Evolutionary conservation across 2,113 vertebrate species (phyloP), one percentile per base, ranked within the genome.

Genomic region (Salvelinus fontinalis): DNA sequence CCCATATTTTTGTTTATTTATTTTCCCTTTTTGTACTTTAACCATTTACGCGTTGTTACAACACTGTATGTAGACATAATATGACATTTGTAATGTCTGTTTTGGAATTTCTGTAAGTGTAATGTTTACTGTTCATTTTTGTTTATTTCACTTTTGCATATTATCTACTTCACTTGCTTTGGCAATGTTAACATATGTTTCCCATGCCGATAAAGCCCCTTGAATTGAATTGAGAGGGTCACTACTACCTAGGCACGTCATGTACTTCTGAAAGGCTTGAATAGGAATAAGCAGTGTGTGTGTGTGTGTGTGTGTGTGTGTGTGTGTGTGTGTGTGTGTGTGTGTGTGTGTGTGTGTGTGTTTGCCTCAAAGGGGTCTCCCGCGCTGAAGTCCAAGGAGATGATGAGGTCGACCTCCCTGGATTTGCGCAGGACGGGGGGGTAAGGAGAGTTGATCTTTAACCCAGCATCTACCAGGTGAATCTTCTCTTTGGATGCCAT

Each of bases 321-420:
- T 64, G 9, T 44, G 39, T 44, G 39, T 44, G 34, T 34, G 31
- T 22, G 59, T n/a, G 31, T 14, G 59, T 20, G 29, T 13, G 57
- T 20, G 57, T 60, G n/a, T 34, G 18, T 3, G 12, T n/a, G 71
- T n/a, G 31, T 14, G 60, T 22, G 60, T 64, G 22, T 44, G 18
- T 1, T 20, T 22, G 71, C 69, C 68, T 66, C 20, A n/a, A 77
- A 71, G 16, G n/a, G n/a, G 9, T 77, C 18, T 34, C 44, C 69
- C 0, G 0, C 16, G 22, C 34, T 29, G 75, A 16, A 77, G 3
- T 77, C 75, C 9, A 71, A 12, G 9, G 44, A 16, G 11, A 77
- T 65, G 59, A 77, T 71, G 57, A 76, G 75, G 68, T 77, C 60
- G 1, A 77, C 39, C 2, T 71, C 12, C 29, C 75, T 77, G 11